Evolutionary conservation across 2,113 vertebrate genomes (phyloP).

Genomic region (Lipophrys pholis): DNA sequence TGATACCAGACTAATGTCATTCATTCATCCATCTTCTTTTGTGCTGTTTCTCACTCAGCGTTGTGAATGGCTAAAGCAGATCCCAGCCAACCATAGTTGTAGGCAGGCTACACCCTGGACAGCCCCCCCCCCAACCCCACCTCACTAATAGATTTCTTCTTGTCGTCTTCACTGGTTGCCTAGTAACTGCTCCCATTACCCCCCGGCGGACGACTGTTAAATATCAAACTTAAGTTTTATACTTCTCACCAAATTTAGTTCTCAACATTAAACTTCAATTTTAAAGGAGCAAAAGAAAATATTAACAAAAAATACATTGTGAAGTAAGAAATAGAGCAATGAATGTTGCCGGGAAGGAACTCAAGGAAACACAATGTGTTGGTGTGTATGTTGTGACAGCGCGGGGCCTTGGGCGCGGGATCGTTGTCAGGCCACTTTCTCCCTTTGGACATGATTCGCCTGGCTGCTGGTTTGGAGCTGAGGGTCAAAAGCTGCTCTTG

Average conservation of each 20-base stretch:
- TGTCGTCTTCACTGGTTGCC: conserved; percentile 5
- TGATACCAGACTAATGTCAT: no score
- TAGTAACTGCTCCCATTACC: conserved; percentile 9
- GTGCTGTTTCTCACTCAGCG: no score
- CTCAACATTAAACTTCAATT: conserved; percentile 1
- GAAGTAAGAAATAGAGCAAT: no score
- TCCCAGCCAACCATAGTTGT: no score
- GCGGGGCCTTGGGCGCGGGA: conserved; percentile 33
- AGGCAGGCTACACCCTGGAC: no score
- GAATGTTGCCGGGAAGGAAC: not conserved
- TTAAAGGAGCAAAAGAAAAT: not conserved
- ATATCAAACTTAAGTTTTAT: not conserved
- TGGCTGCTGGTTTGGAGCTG: conserved; percentile 53
- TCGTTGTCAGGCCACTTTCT: conserved; percentile 55
- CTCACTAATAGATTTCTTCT: not conserved
- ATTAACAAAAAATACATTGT: not conserved
- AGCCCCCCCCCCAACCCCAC: not conserved
- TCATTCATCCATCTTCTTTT: no score
- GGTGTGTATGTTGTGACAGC: conserved; percentile 56
- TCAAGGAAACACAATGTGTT: conserved; percentile 36
- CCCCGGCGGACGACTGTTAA: not conserved
- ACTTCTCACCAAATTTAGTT: not conserved
- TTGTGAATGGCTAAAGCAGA: no score
- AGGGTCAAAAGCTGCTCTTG: conserved; percentile 70
- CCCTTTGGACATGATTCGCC: conserved; percentile 49